A percentile compares a stretch with the other conserved stretches of the same genome.
These are phyloP conservation scores for Neolamprologus variostigma DNA, from an alignment of 2,113 vertebrate species.

Conservation along the genomic window DNA sequence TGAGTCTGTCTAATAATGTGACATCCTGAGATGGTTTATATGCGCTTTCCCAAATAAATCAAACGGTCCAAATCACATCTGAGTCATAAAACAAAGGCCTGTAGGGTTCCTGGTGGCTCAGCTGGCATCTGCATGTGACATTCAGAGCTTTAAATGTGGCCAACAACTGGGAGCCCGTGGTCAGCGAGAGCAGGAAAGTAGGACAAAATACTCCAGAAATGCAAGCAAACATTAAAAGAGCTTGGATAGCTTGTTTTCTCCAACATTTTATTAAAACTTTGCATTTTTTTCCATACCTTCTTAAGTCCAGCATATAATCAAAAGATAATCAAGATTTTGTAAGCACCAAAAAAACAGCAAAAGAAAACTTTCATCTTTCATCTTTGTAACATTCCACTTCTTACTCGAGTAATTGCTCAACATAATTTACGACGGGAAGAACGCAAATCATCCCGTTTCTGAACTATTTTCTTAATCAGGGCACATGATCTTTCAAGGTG, in stretches of 20 bases:
- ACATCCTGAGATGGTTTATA: background rate
- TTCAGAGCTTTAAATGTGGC: background rate
- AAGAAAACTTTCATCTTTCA: background rate
- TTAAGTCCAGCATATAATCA: background rate
- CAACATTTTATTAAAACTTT: background rate
- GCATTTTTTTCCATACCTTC: background rate
- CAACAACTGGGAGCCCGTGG: conserved; percentile 2
- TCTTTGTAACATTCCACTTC: background rate
- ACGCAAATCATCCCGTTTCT: background rate
- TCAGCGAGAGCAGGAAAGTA: conserved; percentile 9
- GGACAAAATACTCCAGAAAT: conserved; percentile 6
- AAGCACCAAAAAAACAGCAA: background rate
- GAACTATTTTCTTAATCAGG: background rate
- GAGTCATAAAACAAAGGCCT: conserved; percentile 20
- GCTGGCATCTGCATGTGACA: conserved; percentile 16
- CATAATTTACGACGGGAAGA: background rate
- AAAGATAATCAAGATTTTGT: background rate
- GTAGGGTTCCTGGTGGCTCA: conserved; percentile 39
- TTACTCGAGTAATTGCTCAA: background rate
- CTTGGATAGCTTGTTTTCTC: background rate
- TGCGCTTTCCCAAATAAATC: background rate
- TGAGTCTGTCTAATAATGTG: background rate
- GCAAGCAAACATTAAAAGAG: background rate
- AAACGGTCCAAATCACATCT: conserved; percentile 26
- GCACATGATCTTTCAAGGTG: background rate